Evolutionary conservation across 1,140 invertebrate species (phyloP).

Genomic region (Aleiodes sp.): DNA sequence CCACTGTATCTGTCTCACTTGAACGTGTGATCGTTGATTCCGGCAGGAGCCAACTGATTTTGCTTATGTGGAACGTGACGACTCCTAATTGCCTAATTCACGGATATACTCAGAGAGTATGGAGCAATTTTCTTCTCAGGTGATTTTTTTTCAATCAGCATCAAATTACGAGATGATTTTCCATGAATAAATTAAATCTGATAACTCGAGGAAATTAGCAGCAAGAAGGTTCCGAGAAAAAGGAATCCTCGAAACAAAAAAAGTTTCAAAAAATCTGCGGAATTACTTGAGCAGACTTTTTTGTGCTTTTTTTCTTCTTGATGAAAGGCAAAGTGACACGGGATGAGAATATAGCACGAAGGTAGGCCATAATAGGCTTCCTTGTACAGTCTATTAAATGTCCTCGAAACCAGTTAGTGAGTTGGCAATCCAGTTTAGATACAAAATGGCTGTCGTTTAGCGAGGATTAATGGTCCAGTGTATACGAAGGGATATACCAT

Average conservation of each 20-base stretch:
- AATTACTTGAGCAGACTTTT: no score
- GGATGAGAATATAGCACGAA: constrained; percentile 11
- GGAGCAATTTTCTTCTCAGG: constrained; percentile 6
- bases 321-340: background rate
- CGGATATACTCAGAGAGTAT: constrained; percentile 51
- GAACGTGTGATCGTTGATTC: constrained; percentile 30
- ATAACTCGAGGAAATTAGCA: background rate
- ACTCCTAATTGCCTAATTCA: constrained; percentile 68
- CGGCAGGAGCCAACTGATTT: constrained; percentile 9
- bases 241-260: background rate
- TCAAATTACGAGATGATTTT: no score
- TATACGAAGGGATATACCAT: constrained; percentile 19
- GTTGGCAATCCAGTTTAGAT: constrained; percentile 67
- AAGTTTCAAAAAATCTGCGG: background rate
- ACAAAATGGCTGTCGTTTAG: constrained; percentile 69
- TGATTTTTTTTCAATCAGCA: constrained; percentile 13
- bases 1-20: constrained; percentile 22
- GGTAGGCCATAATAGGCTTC: constrained; percentile 59
- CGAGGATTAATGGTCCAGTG: constrained; percentile 64
- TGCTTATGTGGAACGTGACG: constrained; percentile 59
- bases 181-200: background rate
- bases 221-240: background rate
- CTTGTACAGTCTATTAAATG: constrained; percentile 62
- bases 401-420: constrained; percentile 66
- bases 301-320: background rate